Conservation (phyloP, 37 sponge, comb jelly and placozoan species). For the Halisarca cf. caerulea region DNA sequence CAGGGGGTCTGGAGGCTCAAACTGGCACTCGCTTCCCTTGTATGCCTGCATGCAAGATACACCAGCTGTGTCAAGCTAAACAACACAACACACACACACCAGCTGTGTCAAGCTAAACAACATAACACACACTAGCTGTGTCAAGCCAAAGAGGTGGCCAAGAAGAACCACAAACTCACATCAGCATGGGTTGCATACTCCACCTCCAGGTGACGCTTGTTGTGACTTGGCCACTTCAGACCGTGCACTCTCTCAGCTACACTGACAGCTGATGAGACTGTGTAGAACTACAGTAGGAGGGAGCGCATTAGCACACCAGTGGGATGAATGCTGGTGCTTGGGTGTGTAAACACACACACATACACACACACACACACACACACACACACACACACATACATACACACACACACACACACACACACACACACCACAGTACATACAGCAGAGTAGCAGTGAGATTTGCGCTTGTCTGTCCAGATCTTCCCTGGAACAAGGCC, state of each 20-base stretch:
- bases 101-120: too few species aligned
- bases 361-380: too few species aligned
- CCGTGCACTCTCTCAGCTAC: conserved; percentile 73
- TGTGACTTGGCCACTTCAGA: conserved; percentile 86
- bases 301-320: too few species aligned
- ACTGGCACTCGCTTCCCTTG: neutral
- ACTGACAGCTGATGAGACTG: conserved; percentile 53
- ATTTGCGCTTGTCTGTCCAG: conserved; percentile 88
- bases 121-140: too few species aligned
- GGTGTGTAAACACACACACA: too few species aligned
- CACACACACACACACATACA: too few species aligned
- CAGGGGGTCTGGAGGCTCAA: neutral
- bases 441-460: conserved; percentile 84
- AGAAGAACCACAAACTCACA: too few species aligned
- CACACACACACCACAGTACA: too few species aligned
- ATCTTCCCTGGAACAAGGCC: conserved; percentile 55
- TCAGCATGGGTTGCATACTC: conserved; percentile 59
- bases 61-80: conserved; percentile 10
- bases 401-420: too few species aligned
- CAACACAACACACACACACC: too few species aligned
- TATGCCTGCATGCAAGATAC: neutral
- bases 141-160: too few species aligned
- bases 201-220: conserved; percentile 66
- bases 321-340: too few species aligned
- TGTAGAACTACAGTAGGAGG: conserved; percentile 36